Evolutionary conservation across 2,797 vertebrate genomes (phyloP), one percentile per base, ranked within the genome.

Genomic region (Gallinago solitaria): DNA sequence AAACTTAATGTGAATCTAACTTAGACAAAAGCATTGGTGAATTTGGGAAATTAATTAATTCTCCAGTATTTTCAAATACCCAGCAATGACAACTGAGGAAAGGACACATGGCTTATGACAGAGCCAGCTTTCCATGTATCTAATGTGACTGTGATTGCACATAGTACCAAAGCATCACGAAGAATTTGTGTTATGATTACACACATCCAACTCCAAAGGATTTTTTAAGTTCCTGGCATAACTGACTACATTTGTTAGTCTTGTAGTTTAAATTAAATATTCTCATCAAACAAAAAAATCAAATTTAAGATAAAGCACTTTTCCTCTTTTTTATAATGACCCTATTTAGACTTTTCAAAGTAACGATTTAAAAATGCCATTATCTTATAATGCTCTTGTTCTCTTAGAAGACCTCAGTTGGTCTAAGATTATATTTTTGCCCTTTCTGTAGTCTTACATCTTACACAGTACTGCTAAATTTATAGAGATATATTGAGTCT

Each of bases 151-250:
- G 12, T 61, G 47, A 83, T 61, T 74, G 32, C 6, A 0, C 21
- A 20, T 11, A 65, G 12, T 54, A 24, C 9, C 27, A 93, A 86
- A 92, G 9, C 17, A 74, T 82, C 37, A 48, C 5, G 56, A 67
- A 82, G 17, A 73, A 65, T 32, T 64, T 6, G 11, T 82, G 51
- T 61, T 90, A 50, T 57, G 27, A 51, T 50, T 67, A 69, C 24
- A n/a, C 3, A 32, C 24, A 63, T 92, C 61, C 3, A 87, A 35
- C 48, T 89, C n/a, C 30, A 89, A 73, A 82, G 8, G 27, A 30
- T 25, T 63, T 90, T 93, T 87, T 10, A 59, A 67, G 21, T 85
- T 89, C 32, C n/a, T 93, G 20, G 28, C 6, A 54, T 50, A 84
- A 87, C 1, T 47, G 43, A 69, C 16, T 82, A 3, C 61, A 76